These are phyloP conservation scores for Amazona vittata DNA, from an alignment of 2,113 vertebrate species.

Conservation along the genomic window DNA sequence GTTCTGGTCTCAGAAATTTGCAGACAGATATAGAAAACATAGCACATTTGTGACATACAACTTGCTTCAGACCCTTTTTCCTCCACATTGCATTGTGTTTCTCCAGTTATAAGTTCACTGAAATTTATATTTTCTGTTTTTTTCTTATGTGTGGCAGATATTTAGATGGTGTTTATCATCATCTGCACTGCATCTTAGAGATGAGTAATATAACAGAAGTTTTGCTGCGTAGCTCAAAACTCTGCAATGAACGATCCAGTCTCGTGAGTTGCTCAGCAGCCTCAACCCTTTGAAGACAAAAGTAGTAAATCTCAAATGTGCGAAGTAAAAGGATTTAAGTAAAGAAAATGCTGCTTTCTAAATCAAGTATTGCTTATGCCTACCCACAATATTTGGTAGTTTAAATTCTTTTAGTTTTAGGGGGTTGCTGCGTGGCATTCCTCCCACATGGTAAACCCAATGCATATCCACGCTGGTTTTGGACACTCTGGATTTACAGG, in stretches of 20 bases:
- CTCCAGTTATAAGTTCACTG: neutral
- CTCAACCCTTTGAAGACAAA: neutral
- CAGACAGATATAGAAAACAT: neutral
- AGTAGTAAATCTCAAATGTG: neutral
- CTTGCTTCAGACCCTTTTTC: neutral
- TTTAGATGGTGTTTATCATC: neutral
- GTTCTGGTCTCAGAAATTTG: neutral
- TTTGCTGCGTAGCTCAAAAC: neutral
- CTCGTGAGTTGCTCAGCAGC: neutral
- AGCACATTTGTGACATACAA: neutral
- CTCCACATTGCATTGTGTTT: neutral
- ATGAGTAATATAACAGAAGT: neutral
- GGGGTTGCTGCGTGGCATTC: neutral
- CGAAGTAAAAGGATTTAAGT: neutral
- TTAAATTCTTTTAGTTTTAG: neutral
- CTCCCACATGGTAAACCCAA: neutral
- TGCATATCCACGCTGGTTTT: neutral
- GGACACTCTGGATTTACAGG: rapidly evolving
- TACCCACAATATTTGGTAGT: neutral
- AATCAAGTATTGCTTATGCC: neutral
- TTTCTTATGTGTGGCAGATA: neutral
- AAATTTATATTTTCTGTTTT: neutral
- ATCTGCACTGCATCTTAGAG: neutral
- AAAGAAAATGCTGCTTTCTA: neutral
- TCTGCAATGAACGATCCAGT: neutral